Evolutionary conservation across 1,140 invertebrate genomes (phyloP).

Genomic region (Pantala flavescens): DNA sequence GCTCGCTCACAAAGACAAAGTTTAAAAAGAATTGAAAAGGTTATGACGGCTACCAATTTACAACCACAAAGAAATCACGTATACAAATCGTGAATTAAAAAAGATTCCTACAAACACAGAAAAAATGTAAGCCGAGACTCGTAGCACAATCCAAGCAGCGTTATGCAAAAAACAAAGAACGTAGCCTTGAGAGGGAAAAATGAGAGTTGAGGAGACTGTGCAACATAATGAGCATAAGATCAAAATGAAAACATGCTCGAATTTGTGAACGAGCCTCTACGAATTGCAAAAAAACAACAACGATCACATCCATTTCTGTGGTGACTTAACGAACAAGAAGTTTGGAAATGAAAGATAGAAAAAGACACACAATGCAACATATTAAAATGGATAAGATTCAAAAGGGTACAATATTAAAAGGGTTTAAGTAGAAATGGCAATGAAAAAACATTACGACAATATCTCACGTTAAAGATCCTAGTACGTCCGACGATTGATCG

Average conservation of each 20-base stretch:
- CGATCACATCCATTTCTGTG: neutral
- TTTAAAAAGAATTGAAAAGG: too few relatives aligned
- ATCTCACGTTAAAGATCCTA: neutral
- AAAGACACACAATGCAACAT: conserved; percentile 6
- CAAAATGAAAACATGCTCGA: neutral
- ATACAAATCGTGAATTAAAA: too few relatives aligned
- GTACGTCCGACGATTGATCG: neutral
- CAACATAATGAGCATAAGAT: too few relatives aligned
- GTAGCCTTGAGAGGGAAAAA: too few relatives aligned
- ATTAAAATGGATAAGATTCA: conserved; percentile 6
- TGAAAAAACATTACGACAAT: neutral
- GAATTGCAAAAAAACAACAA: neutral
- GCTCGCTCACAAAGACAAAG: neutral
- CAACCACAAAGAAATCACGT: too few relatives aligned
- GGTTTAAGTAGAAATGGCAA: neutral
- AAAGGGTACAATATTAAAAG: neutral
- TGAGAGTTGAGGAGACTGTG: too few relatives aligned
- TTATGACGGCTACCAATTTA: too few relatives aligned
- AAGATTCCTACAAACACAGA: too few relatives aligned
- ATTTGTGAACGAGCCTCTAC: conserved; percentile 5
- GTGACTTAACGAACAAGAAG: neutral
- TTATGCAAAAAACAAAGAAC: too few relatives aligned
- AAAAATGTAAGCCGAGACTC: too few relatives aligned
- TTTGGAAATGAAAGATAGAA: neutral
- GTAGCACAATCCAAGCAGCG: too few relatives aligned